A percentile compares a stretch with the other conserved stretches of the same genome.
Conservation (phyloP, 2,113 vertebrate species). For the Seriola rivoliana region DNA sequence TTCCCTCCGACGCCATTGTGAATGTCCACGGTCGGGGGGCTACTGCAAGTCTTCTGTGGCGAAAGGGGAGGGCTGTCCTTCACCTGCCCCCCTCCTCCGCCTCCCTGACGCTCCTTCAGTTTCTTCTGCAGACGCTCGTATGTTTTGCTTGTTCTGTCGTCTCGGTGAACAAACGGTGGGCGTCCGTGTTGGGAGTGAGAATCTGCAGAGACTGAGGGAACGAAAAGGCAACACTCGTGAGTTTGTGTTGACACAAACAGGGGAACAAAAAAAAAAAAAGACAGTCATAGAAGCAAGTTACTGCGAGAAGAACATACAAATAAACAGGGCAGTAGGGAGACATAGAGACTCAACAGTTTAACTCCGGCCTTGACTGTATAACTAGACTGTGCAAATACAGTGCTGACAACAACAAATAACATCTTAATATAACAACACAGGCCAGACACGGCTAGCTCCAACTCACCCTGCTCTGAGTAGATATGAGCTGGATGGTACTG, state of each 20-base stretch:
- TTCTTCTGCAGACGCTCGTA: slow-evolving; percentile 97
- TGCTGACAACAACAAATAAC: slow-evolving; percentile 7
- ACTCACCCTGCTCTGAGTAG: slow-evolving; percentile 94
- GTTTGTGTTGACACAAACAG: background rate
- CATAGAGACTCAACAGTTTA: slow-evolving; percentile 14
- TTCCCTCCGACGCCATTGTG: slow-evolving; percentile 90
- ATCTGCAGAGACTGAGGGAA: slow-evolving; percentile 86
- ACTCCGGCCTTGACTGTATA: slow-evolving; percentile 10
- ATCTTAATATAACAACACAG: slow-evolving; percentile 4
- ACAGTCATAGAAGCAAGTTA: background rate
- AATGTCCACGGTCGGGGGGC: slow-evolving; percentile 85
- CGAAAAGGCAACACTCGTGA: slow-evolving; percentile 6
- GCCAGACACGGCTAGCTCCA: background rate
- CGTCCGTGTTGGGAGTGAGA: slow-evolving; percentile 91
- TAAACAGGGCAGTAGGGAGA: background rate
- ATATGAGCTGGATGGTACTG: slow-evolving; percentile 95
- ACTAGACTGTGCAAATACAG: slow-evolving; percentile 8
- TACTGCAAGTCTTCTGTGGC: slow-evolving; percentile 89
- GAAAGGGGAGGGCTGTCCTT: slow-evolving; percentile 95
- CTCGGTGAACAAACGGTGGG: slow-evolving; percentile 88
- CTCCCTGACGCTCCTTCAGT: slow-evolving; percentile 92
- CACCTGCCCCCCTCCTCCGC: slow-evolving; percentile 81
- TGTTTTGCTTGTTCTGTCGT: slow-evolving; percentile 95
- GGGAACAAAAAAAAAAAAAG: background rate
- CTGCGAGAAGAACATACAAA: background rate